Base-by-base conservation (phyloP, 2,797 vertebrate species). In the Cottoperca gobio region DNA sequence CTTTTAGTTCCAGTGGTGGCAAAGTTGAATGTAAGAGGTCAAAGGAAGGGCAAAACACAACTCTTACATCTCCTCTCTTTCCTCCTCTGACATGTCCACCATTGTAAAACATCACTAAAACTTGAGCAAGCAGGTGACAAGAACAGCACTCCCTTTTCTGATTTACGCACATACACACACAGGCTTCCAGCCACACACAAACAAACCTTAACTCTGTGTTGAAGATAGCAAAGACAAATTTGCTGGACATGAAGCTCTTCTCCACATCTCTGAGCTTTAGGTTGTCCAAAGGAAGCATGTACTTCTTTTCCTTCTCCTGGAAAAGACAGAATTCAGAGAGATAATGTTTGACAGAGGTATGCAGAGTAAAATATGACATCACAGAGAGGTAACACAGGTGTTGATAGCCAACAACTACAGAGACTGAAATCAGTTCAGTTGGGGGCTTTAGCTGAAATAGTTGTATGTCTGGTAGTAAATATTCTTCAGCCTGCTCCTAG, bases 291-390 rank as follows among this genome's bases (percentile, higher is more conserved):
- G 94, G 94, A 81, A 97, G 95, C 96, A 96, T 96, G 89, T 95
- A 97, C 86, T 95, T 97, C 91, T 96, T 97, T 90, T 97, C 95
- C 74, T 96, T 96, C 89, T 97, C 96, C 96, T 97, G 87, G 66
- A 87, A 85, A 70, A 83, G 70, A 88, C 45, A 76, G 58, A 84
- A 83, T 23, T 65, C 2, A 17, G 26, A 76, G 31, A 76, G 79
- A 89, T 88, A 82, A 83, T 65, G 28, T 78, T 76, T 86, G 86
- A 88, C 88, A 86, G 59, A 45, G 61, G 87, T 55, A 86, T 86
- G 70, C 54, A 42, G 71, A 45, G 58, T 75, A 86, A 65, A 72
- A 73, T 84, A 88, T 83, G 76, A 73, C 65, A 72, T 40, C 35
- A 73, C 43, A 53, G 67, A 67, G 66, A 69, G 57, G 67, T 48